Percentiles rank a stretch among this genome's conserved stretches.
These are phyloP conservation scores for Sturmia bella DNA, from an alignment of 2,888 invertebrate species.

Conservation along the genomic window DNA sequence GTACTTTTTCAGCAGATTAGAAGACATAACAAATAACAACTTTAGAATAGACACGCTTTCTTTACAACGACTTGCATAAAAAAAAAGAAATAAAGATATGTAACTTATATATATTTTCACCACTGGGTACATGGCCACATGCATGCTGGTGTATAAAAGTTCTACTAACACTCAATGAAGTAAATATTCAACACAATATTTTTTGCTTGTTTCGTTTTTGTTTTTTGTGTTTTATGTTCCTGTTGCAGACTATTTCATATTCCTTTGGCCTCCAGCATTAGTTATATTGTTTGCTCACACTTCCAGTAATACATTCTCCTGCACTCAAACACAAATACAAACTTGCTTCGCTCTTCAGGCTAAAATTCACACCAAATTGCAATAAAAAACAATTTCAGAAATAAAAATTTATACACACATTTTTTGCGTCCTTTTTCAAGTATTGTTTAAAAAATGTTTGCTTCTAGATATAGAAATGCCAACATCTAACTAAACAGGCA, in stretches of 20 bases:
- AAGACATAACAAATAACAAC: too few relatives aligned
- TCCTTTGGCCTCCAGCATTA: slow-evolving; percentile 31
- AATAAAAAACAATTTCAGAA: slow-evolving; percentile 12
- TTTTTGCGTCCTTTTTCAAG: background rate
- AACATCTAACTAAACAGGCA: background rate
- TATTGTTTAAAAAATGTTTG: slow-evolving; percentile 1
- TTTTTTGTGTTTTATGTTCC: background rate
- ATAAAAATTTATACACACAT: background rate
- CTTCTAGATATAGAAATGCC: slow-evolving; percentile 10
- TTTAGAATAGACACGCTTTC: too few relatives aligned
- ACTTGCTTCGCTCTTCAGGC: slow-evolving; percentile 6
- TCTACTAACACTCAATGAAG: background rate
- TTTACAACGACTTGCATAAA: too few relatives aligned
- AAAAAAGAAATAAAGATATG: too few relatives aligned
- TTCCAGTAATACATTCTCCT: background rate
- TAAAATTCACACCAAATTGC: slow-evolving; percentile 28
- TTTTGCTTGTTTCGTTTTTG: background rate
- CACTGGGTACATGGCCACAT: background rate
- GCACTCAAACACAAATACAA: background rate
- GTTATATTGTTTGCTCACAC: slow-evolving; percentile 24
- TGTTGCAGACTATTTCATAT: slow-evolving; percentile 43
- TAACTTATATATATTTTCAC: too few relatives aligned
- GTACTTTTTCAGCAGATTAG: too few relatives aligned
- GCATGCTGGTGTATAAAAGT: background rate
- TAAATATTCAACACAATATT: slow-evolving; percentile 14